Evolutionary conservation across 53 echinoderm and acorn worm species (phyloP), one percentile per base, ranked within the genome.

Genomic region (Hippasteria phrygiana): DNA sequence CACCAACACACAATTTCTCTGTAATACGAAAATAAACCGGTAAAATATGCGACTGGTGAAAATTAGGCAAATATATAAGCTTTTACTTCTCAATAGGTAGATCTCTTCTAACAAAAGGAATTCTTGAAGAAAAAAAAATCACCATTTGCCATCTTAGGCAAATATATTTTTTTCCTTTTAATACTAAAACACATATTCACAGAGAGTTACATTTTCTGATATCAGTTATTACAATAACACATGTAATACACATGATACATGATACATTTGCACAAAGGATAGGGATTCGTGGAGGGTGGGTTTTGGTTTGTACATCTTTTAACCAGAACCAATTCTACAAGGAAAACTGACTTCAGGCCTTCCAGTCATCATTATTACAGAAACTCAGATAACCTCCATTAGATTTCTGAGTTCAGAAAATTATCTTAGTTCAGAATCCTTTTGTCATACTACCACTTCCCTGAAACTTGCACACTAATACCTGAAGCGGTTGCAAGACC

Each of bases 171-270:
- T 28, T 28, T 31, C 17, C 3, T 56, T 56, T 3, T 11, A 5
- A 33, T 66, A 66, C 35, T 66, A 66, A 72, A 59, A 72, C 43
- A 72, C 22, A 41, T 29, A 71, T 72, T 22, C 72, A 72, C 72
- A 72, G 3, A 35, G 36, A 42, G 40, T 43, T 72, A 72, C 42
- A 18, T 72, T 22, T 72, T 38, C 24, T 34, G 9, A n/a, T 0
- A 38, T 71, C 36, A 29, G 71, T 14, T 72, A n/a, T 40, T 41
- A 72, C 72, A 41, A 72, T 72, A 20, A 72, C 72, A 72, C 72
- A 72, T 72, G 72, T 72, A 72, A 34, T 8, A 39, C 72, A 72
- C 72, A 72, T 72, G 72, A 72, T 72, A 72, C 72, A 26, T 31
- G 66, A n/a, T 28, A 32, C 46, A 26, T 59, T 2, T 22, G 26